Base-by-base conservation (phyloP, 2,797 vertebrate species). In the Sebastes paucispinis region DNA sequence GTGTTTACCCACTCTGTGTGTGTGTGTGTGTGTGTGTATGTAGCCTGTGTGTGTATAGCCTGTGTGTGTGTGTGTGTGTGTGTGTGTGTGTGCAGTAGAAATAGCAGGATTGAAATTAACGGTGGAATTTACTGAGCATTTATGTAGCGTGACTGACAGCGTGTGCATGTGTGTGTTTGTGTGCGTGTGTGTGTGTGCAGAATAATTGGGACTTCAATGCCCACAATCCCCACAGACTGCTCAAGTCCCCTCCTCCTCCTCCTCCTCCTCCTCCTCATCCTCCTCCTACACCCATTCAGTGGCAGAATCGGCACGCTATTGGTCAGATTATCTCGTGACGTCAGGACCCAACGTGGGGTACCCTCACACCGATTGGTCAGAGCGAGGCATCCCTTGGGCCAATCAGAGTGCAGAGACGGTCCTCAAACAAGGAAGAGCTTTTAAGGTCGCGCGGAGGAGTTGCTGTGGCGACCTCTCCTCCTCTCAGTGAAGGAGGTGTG, bases 181-280 rank as follows among this genome's bases (percentile, higher is more conserved):
- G 69, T 57, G 32, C 11, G 60, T 34, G 82, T 31, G 7, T 24
- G 83, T 55, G 87, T 64, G 72, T 60, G 79, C 88, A 88, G 89
- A 96, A 95, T 95, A 94, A 95, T 95, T 95, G 94, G 94, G 95
- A 96, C 96, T 96, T 95, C 95, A 96, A 95, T 96, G 93, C 95
- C 96, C 95, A 96, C 94, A 95, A 95, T 96, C 95, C 95, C 96
- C 89, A 91, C 88, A 91, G 94, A 95, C 94, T 82, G 86, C 81
- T 83, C 87, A 50, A 57, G 85, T 72, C 25, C 80, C 85, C 83
- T 63, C 62, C 54, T 63, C 62, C 54, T 25, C 25, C 3, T 25
- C 62, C 54, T 25, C 25, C 3, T 25, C 73, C 50, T 1, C 68
- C 76, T 76, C 83, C 87, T 77, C 39, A 14, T 43, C 73, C 58